These are phyloP conservation scores for Caenorhabditis briggsae DNA, from an alignment of 1,140 invertebrate species.

Conservation along the genomic window DNA sequence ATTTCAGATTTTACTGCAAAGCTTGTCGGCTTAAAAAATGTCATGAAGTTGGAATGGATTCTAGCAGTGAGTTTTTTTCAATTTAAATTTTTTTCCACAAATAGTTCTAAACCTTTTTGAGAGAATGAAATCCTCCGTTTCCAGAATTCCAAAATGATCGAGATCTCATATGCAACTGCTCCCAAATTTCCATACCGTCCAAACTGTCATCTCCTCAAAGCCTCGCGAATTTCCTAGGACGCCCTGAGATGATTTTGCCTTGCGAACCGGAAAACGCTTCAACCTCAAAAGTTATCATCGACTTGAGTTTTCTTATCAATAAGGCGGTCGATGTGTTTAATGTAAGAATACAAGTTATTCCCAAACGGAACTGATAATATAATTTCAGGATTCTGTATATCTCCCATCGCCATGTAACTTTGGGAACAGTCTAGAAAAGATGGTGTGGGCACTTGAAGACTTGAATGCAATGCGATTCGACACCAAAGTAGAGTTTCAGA, in stretches of 20 bases:
- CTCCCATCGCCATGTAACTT: not conserved
- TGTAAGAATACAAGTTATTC: not conserved
- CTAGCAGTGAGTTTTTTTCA: not conserved
- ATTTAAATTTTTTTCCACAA: not conserved
- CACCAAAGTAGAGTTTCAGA: not conserved
- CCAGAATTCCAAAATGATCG: not conserved
- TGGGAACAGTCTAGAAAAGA: not conserved
- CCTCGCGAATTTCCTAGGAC: not conserved
- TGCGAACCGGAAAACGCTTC: not conserved
- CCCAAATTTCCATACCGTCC: not conserved
- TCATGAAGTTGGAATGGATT: slow-evolving; percentile 35
- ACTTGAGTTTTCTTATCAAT: not conserved
- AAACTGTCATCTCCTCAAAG: not conserved
- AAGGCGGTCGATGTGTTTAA: not conserved
- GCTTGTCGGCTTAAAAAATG: slow-evolving; percentile 33
- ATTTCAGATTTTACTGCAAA: slow-evolving; percentile 36
- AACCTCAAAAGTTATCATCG: not conserved
- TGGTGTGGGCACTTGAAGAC: not conserved
- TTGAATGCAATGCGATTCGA: not conserved
- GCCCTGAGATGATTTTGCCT: not conserved
- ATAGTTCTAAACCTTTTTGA: not conserved
- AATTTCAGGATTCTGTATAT: no score
- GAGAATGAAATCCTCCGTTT: not conserved
- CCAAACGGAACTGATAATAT: no score
- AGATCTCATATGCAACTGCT: not conserved